These are phyloP conservation scores for Drosophila mulleri DNA, from an alignment of 2,888 invertebrate species.

Conservation along the genomic window DNA sequence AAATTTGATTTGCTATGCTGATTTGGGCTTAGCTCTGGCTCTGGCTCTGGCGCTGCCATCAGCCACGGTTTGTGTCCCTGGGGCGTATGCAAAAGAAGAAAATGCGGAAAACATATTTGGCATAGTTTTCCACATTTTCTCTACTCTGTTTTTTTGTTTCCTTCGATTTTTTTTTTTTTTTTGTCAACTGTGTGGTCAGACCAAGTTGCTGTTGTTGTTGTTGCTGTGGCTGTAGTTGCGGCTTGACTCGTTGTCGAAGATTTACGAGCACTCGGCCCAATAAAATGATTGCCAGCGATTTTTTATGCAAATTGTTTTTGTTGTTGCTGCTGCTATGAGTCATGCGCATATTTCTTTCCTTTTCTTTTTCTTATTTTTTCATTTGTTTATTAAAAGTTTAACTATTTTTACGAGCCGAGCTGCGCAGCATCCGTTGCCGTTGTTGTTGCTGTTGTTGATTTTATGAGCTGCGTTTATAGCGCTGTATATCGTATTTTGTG, in stretches of 20 bases:
- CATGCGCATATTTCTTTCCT: slow-evolving; percentile 62
- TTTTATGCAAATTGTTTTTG: slow-evolving; percentile 84
- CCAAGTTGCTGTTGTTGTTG: slow-evolving; percentile 22
- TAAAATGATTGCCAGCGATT: slow-evolving; percentile 85
- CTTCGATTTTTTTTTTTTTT: background rate
- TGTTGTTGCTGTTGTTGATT: slow-evolving; percentile 13
- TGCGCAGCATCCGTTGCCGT: slow-evolving; percentile 47
- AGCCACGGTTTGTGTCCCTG: slow-evolving; percentile 38
- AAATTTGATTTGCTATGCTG: slow-evolving; percentile 78
- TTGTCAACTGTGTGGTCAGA: slow-evolving; percentile 56
- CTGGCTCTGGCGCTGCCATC: background rate
- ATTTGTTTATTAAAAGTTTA: slow-evolving; percentile 28
- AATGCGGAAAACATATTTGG: slow-evolving; percentile 80
- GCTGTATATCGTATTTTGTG: slow-evolving; percentile 31
- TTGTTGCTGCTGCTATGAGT: slow-evolving; percentile 54
- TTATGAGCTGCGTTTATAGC: slow-evolving; percentile 55
- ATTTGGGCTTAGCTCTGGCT: slow-evolving; percentile 51
- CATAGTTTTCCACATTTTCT: slow-evolving; percentile 64
- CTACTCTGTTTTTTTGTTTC: background rate
- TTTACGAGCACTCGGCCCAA: slow-evolving; percentile 84
- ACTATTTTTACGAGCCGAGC: slow-evolving; percentile 66
- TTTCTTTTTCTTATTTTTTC: slow-evolving; percentile 23
- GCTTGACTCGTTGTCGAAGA: slow-evolving; percentile 73
- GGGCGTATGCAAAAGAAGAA: slow-evolving; percentile 65
- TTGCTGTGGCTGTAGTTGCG: slow-evolving; percentile 28